Percentiles rank a stretch among this genome's conserved stretches.
These are phyloP conservation scores for Paedocypris sp. DNA, from an alignment of 2,113 vertebrate species.

Conservation along the genomic window DNA sequence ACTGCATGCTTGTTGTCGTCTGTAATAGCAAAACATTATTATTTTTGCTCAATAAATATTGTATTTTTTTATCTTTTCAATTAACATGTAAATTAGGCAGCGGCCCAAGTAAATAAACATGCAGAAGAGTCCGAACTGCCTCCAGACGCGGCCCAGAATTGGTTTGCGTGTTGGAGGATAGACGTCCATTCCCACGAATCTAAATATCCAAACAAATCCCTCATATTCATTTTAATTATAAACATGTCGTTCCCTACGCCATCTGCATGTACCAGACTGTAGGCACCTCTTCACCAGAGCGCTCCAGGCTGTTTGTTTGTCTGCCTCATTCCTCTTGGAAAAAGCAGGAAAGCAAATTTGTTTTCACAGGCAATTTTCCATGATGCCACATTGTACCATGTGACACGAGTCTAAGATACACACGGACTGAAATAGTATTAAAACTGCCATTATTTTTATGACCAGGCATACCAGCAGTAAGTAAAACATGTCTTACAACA, in stretches of 20 bases:
- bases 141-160: not conserved
- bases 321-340: not conserved
- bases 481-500: not conserved
- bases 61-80: constrained; percentile 3
- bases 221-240: constrained; percentile 3
- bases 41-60: constrained; percentile 6
- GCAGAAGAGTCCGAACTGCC: not conserved
- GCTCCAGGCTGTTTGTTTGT: constrained; percentile 13
- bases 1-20: not conserved
- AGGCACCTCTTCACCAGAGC: not conserved
- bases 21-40: constrained; percentile 1
- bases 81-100: constrained; percentile 2
- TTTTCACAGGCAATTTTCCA: constrained; percentile 13
- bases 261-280: constrained; percentile 9
- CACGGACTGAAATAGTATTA: not conserved
- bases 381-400: constrained; percentile 9
- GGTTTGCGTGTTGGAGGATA: not conserved
- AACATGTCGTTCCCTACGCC: not conserved
- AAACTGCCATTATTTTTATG: not conserved
- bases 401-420: not conserved
- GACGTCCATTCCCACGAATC: constrained; percentile 14
- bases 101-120: constrained; percentile 15
- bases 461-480: not conserved
- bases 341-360: constrained; percentile 1
- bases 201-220: constrained; percentile 11